phyloP scores from a whole-genome alignment of 2,797 vertebrate species.

The Brotogeris chrysoptera region DNA sequence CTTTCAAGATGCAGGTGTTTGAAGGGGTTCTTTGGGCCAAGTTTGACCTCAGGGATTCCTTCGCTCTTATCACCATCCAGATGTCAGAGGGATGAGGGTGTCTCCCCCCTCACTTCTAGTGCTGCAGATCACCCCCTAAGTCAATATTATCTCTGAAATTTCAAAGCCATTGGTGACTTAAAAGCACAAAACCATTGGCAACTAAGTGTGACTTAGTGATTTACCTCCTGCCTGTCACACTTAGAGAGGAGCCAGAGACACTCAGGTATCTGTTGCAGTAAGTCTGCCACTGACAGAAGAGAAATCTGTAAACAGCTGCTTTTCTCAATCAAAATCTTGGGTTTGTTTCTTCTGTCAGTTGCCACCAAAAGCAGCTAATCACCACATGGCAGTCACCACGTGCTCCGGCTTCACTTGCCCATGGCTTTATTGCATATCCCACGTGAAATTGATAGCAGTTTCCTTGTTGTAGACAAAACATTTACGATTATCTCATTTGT shows the following conservation, averaged over 20 bases:
- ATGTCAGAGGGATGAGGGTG: neutral
- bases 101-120: neutral
- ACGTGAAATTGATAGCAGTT: neutral
- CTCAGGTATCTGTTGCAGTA: constrained; percentile 10
- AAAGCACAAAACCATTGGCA: constrained; percentile 40
- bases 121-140: constrained; percentile 4
- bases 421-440: neutral
- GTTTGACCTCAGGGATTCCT: constrained; percentile 49
- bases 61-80: neutral
- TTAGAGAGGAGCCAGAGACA: neutral
- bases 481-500: constrained; percentile 18
- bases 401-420: neutral
- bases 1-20: constrained; percentile 45
- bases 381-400: neutral
- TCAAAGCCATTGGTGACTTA: constrained; percentile 22
- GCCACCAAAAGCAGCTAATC: neutral
- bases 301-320: neutral
- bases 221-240: constrained; percentile 1
- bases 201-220: constrained; percentile 28
- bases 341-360: neutral
- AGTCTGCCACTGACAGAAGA: neutral
- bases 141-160: constrained; percentile 40
- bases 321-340: neutral
- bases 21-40: constrained; percentile 29
- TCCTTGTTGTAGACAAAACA: constrained; percentile 34